Base-by-base conservation (phyloP, 1,140 invertebrate species). In the Lepidurus couesii region DNA sequence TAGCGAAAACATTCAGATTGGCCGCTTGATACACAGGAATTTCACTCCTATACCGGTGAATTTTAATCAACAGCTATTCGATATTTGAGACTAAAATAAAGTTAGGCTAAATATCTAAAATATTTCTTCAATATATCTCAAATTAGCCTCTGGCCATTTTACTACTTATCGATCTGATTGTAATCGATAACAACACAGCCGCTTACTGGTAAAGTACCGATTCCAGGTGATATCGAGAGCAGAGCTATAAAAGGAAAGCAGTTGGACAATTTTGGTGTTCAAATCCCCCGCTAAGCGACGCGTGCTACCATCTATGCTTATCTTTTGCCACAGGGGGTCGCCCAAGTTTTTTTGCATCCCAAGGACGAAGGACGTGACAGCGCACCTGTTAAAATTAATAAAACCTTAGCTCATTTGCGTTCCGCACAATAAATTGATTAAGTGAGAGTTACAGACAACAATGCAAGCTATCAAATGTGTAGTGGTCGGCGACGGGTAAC, bases 381-480 rank as follows among this genome's bases (percentile, higher is more conserved):
- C 53, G 53, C 53, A 65, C 53, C 53, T 65, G 53, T 65, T 65
- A 65, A 65, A 65, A 65, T 65, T 65, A 65, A 65, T 65, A 65
- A 65, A 65, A 21, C 53, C 21, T 47, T 65, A n/a, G 53, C 16
- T 65, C 21, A 21, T 65, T 65, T 9, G 53, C 53, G 21, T 65
- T n/a, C 9, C 53, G 21, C 53, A 65, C 21, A 9, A 65, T 13
- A 65, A 65, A 13, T 21, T 13, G 16, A 13, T n/a, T 65, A 65
- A 65, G 53, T 65, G 53, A 65, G 21, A 7, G 8, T 65, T 75
- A n/a, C 42, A 78, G 43, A 43, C n/a, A 44, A 84, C 75, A 83
- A 96, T 96, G 94, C 94, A 96, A 86, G 94, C 94, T 77, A 96
- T 96, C 84, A 96, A 97, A 87, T 96, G 95, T 89, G 95, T 96